Percentiles rank a stretch among this genome's conserved stretches.
These are phyloP conservation scores for Brotula barbata DNA, from an alignment of 2,797 vertebrate species.

Conservation along the genomic window DNA sequence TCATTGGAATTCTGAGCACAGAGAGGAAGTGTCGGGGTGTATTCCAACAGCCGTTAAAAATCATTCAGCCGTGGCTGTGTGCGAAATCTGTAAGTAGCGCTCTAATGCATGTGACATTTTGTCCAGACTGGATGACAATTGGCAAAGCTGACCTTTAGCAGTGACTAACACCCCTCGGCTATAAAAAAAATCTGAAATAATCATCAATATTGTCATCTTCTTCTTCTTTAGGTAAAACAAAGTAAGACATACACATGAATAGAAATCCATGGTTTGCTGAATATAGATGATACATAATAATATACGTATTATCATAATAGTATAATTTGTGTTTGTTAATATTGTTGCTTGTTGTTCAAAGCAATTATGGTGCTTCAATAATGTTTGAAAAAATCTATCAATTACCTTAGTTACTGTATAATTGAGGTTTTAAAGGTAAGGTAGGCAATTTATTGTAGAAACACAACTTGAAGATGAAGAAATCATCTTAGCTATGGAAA, in stretches of 20 bases:
- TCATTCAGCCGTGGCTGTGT: constrained; percentile 16
- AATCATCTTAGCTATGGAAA: no score
- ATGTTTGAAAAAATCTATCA: no score
- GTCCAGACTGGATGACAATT: constrained; percentile 47
- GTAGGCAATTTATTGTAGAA: no score
- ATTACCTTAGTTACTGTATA: no score
- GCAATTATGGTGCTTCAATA: no score
- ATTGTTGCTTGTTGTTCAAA: no score
- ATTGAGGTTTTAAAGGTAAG: no score
- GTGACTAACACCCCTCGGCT: constrained; percentile 24
- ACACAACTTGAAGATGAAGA: no score
- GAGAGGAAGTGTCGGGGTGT: constrained; percentile 15
- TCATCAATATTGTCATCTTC: neutral
- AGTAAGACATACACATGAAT: neutral
- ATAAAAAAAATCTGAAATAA: constrained; percentile 19
- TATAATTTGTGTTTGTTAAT: no score
- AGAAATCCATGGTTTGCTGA: no score
- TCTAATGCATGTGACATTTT: constrained; percentile 52
- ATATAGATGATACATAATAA: no score
- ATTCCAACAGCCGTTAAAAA: constrained; percentile 45
- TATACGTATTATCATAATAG: no score
- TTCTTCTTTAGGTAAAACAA: constrained; percentile 3
- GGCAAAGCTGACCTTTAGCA: constrained; percentile 49
- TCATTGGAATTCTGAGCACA: constrained; percentile 41
- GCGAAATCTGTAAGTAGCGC: constrained; percentile 15